phyloP scores from a whole-genome alignment of 2,888 invertebrate genomes.

The Xestia rhomboidea region DNA sequence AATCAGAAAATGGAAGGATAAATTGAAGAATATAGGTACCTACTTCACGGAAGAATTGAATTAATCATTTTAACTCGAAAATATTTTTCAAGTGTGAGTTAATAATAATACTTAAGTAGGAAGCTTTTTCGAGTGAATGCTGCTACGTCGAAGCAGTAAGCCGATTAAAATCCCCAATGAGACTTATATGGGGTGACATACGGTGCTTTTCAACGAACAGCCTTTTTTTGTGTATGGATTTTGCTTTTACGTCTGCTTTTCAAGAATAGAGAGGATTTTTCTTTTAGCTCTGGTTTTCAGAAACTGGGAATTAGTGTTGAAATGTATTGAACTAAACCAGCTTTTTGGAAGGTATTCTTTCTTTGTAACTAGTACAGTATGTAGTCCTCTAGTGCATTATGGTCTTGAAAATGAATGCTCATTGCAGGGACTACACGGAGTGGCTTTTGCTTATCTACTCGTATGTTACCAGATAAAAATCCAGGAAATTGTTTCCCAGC shows the following conservation, averaged over 20 bases:
- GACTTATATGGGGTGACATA: constrained; percentile 74
- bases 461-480: not conserved
- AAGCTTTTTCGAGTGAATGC: constrained; percentile 83
- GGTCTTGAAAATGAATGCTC: not conserved
- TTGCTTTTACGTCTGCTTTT: not conserved
- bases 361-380: no score
- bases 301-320: not conserved
- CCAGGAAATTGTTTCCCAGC: not conserved
- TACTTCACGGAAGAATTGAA: constrained; percentile 9
- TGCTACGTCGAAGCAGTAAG: constrained; percentile 81
- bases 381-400: not conserved
- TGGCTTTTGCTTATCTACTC: not conserved
- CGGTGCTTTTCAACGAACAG: constrained; percentile 29
- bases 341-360: no score
- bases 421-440: not conserved
- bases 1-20: not conserved
- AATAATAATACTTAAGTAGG: constrained; percentile 77
- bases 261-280: not conserved
- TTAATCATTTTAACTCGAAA: constrained; percentile 59
- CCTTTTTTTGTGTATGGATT: not conserved
- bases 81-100: constrained; percentile 70
- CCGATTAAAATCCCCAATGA: constrained; percentile 86
- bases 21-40: not conserved
- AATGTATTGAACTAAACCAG: not conserved
- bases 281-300: not conserved